These are phyloP conservation scores for Allygus modestus DNA, from an alignment of 2,888 invertebrate species.

Conservation along the genomic window DNA sequence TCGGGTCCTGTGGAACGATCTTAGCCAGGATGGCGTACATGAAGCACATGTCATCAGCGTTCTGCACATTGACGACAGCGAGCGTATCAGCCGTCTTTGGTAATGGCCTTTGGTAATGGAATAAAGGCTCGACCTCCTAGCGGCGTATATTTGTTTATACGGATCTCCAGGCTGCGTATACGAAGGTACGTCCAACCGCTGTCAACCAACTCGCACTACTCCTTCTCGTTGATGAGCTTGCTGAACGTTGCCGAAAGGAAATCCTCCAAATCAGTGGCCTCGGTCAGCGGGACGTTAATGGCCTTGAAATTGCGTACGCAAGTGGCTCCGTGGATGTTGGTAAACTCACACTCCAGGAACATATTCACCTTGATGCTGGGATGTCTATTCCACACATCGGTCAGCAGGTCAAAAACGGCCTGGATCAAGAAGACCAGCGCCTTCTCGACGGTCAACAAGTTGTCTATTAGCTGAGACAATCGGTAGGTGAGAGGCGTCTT, in stretches of 20 bases:
- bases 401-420: no score
- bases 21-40: conserved; percentile 17
- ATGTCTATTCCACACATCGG: no score
- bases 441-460: no score
- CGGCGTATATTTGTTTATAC: conserved; percentile 2
- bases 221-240: conserved; percentile 3
- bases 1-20: background rate
- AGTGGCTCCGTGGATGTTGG: no score
- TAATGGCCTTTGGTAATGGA: background rate
- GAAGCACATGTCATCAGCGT: background rate
- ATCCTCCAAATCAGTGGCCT: background rate
- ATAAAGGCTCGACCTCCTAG: background rate
- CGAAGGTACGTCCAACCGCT: background rate
- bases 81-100: background rate
- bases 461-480: no score
- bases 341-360: no score
- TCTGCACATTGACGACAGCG: background rate
- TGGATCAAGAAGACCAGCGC: no score
- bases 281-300: background rate
- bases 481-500: no score
- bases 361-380: no score
- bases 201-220: background rate
- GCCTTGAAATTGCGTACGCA: conserved; percentile 24
- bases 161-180: background rate
- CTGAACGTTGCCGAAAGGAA: background rate